phyloP scores from a whole-genome alignment of 2,888 invertebrate genomes.

The Diabrotica balteata region DNA sequence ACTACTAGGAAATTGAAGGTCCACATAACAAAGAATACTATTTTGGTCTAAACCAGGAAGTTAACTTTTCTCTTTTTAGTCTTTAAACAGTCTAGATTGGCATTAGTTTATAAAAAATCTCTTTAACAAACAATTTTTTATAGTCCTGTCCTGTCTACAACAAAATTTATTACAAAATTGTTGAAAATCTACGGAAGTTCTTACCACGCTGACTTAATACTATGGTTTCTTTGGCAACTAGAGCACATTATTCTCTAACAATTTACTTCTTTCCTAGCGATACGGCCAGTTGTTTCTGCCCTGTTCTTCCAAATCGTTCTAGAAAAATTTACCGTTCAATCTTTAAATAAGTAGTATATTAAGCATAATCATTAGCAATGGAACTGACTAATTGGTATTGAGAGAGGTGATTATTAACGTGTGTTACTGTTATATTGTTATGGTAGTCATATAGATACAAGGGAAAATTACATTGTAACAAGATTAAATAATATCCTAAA shows the following conservation, averaged over 20 bases:
- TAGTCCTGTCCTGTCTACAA: constrained; percentile 3
- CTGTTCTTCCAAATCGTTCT: constrained; percentile 31
- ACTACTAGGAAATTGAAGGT: too few relatives aligned
- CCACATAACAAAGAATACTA: too few relatives aligned
- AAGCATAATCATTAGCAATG: neutral
- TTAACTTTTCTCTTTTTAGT: too few relatives aligned
- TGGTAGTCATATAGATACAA: neutral
- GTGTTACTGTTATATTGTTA: neutral
- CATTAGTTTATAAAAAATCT: too few relatives aligned
- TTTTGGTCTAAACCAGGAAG: too few relatives aligned
- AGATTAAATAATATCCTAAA: too few relatives aligned
- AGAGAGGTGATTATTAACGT: neutral
- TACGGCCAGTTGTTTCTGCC: constrained; percentile 37
- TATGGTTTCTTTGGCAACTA: constrained; percentile 53
- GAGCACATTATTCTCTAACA: constrained; percentile 53
- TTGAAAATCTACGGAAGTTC: constrained; percentile 46
- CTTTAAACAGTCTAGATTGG: too few relatives aligned
- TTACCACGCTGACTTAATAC: constrained; percentile 52
- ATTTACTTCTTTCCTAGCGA: constrained; percentile 31
- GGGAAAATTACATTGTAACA: too few relatives aligned
- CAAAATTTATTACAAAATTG: constrained; percentile 39
- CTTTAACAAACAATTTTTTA: too few relatives aligned
- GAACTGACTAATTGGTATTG: neutral
- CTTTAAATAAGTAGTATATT: neutral
- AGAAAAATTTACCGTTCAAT: constrained; percentile 23